Evolutionary conservation across 2,888 invertebrate species (phyloP).

Genomic region (Lydus trimaculatus): DNA sequence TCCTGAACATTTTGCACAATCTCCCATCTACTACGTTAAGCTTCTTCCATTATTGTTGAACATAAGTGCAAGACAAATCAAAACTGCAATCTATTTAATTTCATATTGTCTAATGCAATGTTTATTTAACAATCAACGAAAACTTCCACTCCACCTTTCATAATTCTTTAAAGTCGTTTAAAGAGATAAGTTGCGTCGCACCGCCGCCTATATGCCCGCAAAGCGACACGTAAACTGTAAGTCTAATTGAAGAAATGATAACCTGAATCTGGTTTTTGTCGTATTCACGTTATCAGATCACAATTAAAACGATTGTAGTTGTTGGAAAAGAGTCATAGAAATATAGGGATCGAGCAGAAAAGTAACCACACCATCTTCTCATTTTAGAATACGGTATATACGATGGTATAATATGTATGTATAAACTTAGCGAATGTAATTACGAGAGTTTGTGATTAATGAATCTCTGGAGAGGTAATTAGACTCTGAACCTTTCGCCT

Average conservation of each 20-base stretch:
- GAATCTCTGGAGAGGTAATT: conserved; percentile 62
- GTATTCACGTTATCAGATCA: conserved; percentile 51
- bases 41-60: neutral
- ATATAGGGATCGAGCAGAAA: conserved; percentile 15
- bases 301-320: conserved; percentile 51
- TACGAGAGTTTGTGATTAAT: conserved; percentile 62
- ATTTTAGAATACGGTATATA: conserved; percentile 31
- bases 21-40: neutral
- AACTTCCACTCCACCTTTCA: neutral
- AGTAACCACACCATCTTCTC: conserved; percentile 19
- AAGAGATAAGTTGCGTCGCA: neutral
- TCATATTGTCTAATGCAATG: neutral
- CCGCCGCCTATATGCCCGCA: neutral
- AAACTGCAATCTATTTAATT: conserved; percentile 6
- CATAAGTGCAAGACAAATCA: conserved; percentile 6
- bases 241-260: conserved; percentile 49
- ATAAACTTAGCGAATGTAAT: conserved; percentile 61
- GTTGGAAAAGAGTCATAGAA: conserved; percentile 10
- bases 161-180: neutral
- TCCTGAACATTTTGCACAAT: conserved; percentile 27
- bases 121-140: conserved; percentile 21
- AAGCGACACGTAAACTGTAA: neutral
- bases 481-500: conserved; percentile 59
- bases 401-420: conserved; percentile 55
- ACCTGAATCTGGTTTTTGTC: conserved; percentile 48